Evolutionary conservation across 2,888 invertebrate species (phyloP).

Genomic region (Willowsia nigromaculata): DNA sequence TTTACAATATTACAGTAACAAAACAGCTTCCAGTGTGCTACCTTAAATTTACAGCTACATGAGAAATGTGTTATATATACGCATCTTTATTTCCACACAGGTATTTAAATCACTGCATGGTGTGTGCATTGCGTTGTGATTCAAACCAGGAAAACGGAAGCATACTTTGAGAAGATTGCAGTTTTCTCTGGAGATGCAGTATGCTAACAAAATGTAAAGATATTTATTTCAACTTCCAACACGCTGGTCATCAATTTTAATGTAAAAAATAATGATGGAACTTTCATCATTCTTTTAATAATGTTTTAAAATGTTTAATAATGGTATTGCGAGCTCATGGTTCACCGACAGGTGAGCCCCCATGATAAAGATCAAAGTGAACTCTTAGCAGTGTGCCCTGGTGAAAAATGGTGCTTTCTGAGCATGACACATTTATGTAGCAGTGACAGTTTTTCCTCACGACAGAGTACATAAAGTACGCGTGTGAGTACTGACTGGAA

Average conservation of each 20-base stretch:
- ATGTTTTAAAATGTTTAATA: too few species aligned
- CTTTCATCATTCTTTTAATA: too few species aligned
- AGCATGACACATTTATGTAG: background rate
- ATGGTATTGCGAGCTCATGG: background rate
- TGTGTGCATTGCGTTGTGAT: background rate
- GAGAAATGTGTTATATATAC: background rate
- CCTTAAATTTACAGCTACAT: background rate
- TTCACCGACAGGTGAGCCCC: background rate
- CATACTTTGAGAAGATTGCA: background rate
- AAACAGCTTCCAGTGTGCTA: background rate
- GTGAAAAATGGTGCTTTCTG: background rate
- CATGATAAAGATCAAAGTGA: background rate
- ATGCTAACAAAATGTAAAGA: background rate
- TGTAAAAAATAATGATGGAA: too few species aligned
- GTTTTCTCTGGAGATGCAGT: background rate
- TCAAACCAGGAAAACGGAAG: background rate
- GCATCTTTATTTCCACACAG: constrained; percentile 21
- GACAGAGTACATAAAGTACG: background rate
- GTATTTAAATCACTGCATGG: background rate
- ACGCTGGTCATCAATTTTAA: background rate
- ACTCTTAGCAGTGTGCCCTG: background rate
- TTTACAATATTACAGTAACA: background rate
- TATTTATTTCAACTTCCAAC: background rate
- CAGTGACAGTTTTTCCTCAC: background rate
- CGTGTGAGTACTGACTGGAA: background rate